Evolutionary conservation across 2,888 invertebrate genomes (phyloP).

Genomic region (Microdon myrmicae): DNA sequence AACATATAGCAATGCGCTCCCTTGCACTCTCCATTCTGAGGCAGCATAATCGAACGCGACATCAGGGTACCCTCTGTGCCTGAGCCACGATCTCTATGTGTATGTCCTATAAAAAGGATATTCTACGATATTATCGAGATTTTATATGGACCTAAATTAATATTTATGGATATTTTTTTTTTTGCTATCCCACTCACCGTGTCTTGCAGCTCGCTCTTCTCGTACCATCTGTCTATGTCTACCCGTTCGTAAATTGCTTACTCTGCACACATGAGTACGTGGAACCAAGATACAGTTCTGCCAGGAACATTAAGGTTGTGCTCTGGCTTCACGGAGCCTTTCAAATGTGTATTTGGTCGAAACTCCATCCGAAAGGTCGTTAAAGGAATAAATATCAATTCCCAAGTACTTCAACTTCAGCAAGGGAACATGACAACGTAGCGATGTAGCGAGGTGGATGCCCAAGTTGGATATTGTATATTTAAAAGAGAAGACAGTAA

Average conservation of each 20-base stretch:
- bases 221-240: constrained; percentile 1
- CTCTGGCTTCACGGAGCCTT: constrained; percentile 28
- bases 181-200: constrained; percentile 1
- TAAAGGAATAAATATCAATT: constrained; percentile 49
- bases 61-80: constrained; percentile 1
- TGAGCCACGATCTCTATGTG: constrained; percentile 1
- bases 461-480: constrained; percentile 34
- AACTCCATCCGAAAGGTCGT: constrained; percentile 32
- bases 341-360: constrained; percentile 28
- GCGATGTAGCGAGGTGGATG: constrained; percentile 14
- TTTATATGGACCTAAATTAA: constrained; percentile 49
- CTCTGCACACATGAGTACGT: constrained; percentile 20
- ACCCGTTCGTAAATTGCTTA: constrained; percentile 34
- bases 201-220: background rate
- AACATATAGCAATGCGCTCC: constrained; percentile 22
- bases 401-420: constrained; percentile 20
- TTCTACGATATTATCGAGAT: constrained; percentile 49
- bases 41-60: background rate
- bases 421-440: background rate
- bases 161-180: constrained; percentile 39
- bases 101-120: constrained; percentile 47
- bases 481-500: too few species aligned
- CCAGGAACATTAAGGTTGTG: constrained; percentile 29
- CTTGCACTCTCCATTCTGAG: constrained; percentile 1
- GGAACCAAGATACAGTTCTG: constrained; percentile 13